A percentile compares a stretch with the other conserved stretches of the same genome.
Evolutionary conservation across 2,113 vertebrate species (phyloP).

Genomic region (Dipodomys merriami): DNA sequence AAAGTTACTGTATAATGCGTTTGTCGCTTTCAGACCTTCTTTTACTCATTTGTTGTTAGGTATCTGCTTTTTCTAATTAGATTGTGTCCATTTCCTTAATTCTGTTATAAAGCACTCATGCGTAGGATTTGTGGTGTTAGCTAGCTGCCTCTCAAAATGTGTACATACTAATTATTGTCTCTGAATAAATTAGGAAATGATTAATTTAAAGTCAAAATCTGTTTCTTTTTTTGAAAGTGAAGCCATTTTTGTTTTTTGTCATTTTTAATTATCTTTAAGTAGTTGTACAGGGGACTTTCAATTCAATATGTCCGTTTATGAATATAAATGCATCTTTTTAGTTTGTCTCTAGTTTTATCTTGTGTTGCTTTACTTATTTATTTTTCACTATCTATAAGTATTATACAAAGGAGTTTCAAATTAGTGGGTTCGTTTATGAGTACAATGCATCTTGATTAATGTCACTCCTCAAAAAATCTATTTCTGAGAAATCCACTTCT

Average conservation of each 20-base stretch:
- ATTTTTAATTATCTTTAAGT: no score
- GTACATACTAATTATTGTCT: background rate
- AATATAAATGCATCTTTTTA: no score
- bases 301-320: no score
- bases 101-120: background rate
- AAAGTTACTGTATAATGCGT: background rate
- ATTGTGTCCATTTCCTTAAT: conserved; percentile 18
- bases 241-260: no score
- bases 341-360: no score
- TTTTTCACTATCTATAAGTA: no score
- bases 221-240: no score
- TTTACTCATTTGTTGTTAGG: conserved; percentile 13
- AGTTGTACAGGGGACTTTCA: no score
- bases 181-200: conserved; percentile 27
- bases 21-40: background rate
- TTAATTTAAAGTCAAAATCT: conserved; percentile 7
- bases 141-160: background rate
- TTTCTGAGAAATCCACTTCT: background rate
- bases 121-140: background rate
- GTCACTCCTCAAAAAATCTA: background rate
- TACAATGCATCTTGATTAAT: no score
- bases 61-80: conserved; percentile 1
- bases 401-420: no score
- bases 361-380: no score
- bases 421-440: no score